Conservation (phyloP, 2,888 invertebrate genomes). For the Sipha maydis region DNA sequence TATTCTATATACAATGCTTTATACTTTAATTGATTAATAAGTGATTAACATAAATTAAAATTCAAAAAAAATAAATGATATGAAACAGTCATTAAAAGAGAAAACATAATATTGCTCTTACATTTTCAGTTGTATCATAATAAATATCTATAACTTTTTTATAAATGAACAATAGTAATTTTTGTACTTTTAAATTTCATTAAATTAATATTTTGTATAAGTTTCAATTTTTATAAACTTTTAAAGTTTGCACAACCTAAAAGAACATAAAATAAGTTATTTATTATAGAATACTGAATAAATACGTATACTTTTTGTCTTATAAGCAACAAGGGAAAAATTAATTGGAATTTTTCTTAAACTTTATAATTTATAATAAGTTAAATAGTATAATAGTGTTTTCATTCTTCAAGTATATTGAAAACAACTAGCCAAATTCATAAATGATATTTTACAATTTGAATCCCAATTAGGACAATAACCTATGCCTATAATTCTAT, state of each 20-base stretch:
- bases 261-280: constrained; percentile 30
- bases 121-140: background rate
- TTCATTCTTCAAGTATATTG: background rate
- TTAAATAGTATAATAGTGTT: background rate
- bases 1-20: background rate
- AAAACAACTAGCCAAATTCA: constrained; percentile 50
- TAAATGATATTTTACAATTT: constrained; percentile 15
- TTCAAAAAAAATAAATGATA: background rate
- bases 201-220: background rate
- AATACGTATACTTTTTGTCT: constrained; percentile 33
- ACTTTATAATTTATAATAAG: constrained; percentile 14
- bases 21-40: background rate
- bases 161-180: background rate
- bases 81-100: background rate
- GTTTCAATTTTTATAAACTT: background rate
- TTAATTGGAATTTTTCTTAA: constrained; percentile 2
- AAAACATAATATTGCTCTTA: constrained; percentile 7
- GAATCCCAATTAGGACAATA: background rate
- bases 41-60: background rate
- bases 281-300: constrained; percentile 47
- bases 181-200: constrained; percentile 24
- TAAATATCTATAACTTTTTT: background rate
- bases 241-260: background rate
- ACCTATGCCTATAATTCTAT: background rate
- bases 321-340: constrained; percentile 11